Evolutionary conservation across 2,888 invertebrate species (phyloP).

Genomic region (Lampropteryx suffumata): DNA sequence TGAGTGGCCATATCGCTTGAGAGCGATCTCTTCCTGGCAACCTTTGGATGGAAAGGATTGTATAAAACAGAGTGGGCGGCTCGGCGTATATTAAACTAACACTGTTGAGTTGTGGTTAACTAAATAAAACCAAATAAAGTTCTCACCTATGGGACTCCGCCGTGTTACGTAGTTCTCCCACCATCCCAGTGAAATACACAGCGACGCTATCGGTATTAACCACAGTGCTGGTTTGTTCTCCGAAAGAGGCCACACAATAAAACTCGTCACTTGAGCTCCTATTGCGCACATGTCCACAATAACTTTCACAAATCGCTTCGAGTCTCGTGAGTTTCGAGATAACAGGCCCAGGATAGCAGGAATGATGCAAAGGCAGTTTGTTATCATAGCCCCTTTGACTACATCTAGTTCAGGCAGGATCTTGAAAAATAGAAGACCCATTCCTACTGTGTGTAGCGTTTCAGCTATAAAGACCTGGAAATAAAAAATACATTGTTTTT

Average conservation of each 20-base stretch:
- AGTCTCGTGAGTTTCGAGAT: conserved; percentile 92
- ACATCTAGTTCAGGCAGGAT: conserved; percentile 96
- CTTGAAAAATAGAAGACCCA: conserved; percentile 93
- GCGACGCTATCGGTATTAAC: conserved; percentile 92
- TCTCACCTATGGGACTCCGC: conserved; percentile 90
- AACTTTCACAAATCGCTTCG: conserved; percentile 89
- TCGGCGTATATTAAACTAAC: too few relatives aligned
- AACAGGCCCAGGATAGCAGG: conserved; percentile 91
- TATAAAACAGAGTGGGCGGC: too few relatives aligned
- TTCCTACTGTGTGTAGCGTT: conserved; percentile 93
- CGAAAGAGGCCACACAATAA: conserved; percentile 95
- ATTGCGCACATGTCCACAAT: conserved; percentile 93
- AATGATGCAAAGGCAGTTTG: conserved; percentile 96
- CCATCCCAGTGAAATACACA: conserved; percentile 96
- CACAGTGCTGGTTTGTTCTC: conserved; percentile 89
- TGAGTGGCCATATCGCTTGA: too few relatives aligned
- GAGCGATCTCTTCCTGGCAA: too few relatives aligned
- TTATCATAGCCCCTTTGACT: conserved; percentile 97
- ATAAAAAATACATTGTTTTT: neutral
- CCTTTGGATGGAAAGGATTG: too few relatives aligned
- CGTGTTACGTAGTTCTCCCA: conserved; percentile 98
- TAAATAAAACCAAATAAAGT: neutral
- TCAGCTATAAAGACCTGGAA: conserved; percentile 91
- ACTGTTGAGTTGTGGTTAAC: neutral
- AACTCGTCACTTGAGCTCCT: conserved; percentile 94